Evolutionary conservation across 2,888 invertebrate genomes (phyloP), one percentile per base, ranked within the genome.

Genomic region (Schrankia costaestrigalis): DNA sequence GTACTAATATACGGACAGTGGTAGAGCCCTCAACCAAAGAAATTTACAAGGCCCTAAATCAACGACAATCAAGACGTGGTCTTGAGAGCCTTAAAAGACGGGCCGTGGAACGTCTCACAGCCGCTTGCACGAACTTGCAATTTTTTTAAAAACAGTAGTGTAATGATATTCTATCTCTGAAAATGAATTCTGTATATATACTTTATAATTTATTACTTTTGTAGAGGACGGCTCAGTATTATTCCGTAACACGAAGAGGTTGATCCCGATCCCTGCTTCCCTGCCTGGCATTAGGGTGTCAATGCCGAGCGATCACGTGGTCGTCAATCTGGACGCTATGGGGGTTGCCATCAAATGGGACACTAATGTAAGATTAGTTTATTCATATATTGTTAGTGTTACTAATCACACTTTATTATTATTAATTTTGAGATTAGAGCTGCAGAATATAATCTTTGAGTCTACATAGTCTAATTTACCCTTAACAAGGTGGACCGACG

Each of bases 311-410:
- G 92, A 93, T 61, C 91, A 91, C 56, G 89, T 95, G 1, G 79
- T 92, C 9, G 87, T 95, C 17, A 89, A 90, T 26, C 78, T 95
- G 39, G 94, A 94, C 49, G 84, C 90, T 0, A 71, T 91, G 1
- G 94, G 94, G 0, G 74, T 93, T 11, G 89, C 90, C 15, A 57
- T 97, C 31, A 91, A 92, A 46, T 97, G 97, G 97, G 95, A 97
- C 65, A 90, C 91, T 4, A 81, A 91, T 64, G 92, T 91, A 65
- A 76, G 79, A 10, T 9, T 8, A 0, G 4, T 11, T 18, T 3
- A 17, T 5, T 17, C 7, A 17, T 5, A 17, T 17, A 17, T 17
- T 5, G 4, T 5, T 17, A 7, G 7, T 17, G 7, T 17, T 17
- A 3, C 4, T 5, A 17, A 17, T 17, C 17, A 5, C 7, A 17